Percentiles rank a stretch among this genome's conserved stretches.
Conservation (phyloP, 2,888 invertebrate genomes). For the Drosophila mercatorum region DNA sequence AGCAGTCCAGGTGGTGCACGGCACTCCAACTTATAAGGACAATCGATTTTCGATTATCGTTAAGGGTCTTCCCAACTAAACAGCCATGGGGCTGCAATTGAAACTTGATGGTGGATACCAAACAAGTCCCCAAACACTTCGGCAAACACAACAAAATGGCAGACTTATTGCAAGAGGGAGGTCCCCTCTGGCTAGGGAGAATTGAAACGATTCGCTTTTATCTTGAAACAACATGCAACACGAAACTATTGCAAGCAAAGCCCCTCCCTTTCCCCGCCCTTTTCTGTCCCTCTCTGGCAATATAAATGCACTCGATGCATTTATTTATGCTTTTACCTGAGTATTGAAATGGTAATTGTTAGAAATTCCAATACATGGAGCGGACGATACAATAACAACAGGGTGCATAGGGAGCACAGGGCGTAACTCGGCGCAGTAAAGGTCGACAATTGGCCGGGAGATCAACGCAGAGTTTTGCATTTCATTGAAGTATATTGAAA, state of each 20-base stretch:
- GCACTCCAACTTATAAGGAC: conserved; percentile 50
- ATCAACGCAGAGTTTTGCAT: conserved; percentile 55
- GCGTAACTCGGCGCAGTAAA: conserved; percentile 6
- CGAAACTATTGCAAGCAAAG: conserved; percentile 12
- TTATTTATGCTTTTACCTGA: conserved; percentile 47
- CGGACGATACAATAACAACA: background rate
- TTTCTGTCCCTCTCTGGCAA: conserved; percentile 5
- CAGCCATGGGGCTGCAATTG: conserved; percentile 39
- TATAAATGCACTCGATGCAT: conserved; percentile 37
- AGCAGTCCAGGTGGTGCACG: conserved; percentile 20
- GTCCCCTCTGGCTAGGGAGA: too few species aligned
- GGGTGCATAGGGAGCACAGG: background rate
- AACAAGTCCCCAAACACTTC: conserved; percentile 19
- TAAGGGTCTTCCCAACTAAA: conserved; percentile 9
- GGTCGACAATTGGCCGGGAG: conserved; percentile 62
- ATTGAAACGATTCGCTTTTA: conserved; percentile 9
- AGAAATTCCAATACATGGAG: conserved; percentile 46
- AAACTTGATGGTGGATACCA: conserved; percentile 39
- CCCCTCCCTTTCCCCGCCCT: background rate
- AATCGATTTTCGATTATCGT: conserved; percentile 70
- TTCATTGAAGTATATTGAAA: conserved; percentile 60
- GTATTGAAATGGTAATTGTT: conserved; percentile 34
- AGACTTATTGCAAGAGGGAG: conserved; percentile 18
- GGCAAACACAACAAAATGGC: conserved; percentile 33
- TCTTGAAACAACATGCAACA: conserved; percentile 38